Evolutionary conservation across 2,797 vertebrate genomes (phyloP), one percentile per base, ranked within the genome.

Genomic region (Lagodon rhomboides): DNA sequence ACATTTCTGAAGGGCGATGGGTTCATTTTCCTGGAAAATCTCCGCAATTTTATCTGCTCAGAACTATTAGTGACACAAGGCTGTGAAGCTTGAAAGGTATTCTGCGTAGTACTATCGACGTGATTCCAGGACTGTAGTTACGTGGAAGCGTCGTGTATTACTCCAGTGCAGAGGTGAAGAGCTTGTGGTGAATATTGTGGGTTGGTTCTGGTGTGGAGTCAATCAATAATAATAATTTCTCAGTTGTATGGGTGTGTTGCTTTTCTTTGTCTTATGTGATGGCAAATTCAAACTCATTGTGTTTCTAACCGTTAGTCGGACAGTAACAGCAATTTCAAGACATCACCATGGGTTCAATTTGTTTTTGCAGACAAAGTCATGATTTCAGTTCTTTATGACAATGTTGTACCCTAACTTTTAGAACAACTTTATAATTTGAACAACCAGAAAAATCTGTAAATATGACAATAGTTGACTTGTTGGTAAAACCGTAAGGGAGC

Each of bases 11-110:
- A 83, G 68, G 75, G 20, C 50, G 62, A 55, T 11, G 62, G 77
- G 64, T 80, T 79, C 49, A 74, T 82, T 85, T 83, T 81, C 58
- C 20, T 10, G 13, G 47, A 64, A 68, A 61, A 75, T 68, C 43
- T 63, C 49, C 16, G 41, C 53, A 68, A 1, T 84, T 80, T 55
- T 25, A 50, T 43, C 22, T n/a, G 18, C 58, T 69, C 50, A 61
- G 54, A 63, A 56, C 38, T 49, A 47, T 65, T 49, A 61, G 18
- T 41, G 64, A 81, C 47, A 49, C 22, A 18, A 23, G 15, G 18
- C 55, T 46, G 38, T 55, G 53, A 46, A 64, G 20, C 17, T 70
- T 9, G 50, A 70, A 12, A 66, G 65, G 10, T 34, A 23, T 50
- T 65, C 47, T 23, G n/a, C 30, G 54, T 43, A 44, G 17, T 27